Evolutionary conservation across 2,888 invertebrate species (phyloP), one percentile per base, ranked within the genome.

Genomic region (Ormyrus pomaceus): DNA sequence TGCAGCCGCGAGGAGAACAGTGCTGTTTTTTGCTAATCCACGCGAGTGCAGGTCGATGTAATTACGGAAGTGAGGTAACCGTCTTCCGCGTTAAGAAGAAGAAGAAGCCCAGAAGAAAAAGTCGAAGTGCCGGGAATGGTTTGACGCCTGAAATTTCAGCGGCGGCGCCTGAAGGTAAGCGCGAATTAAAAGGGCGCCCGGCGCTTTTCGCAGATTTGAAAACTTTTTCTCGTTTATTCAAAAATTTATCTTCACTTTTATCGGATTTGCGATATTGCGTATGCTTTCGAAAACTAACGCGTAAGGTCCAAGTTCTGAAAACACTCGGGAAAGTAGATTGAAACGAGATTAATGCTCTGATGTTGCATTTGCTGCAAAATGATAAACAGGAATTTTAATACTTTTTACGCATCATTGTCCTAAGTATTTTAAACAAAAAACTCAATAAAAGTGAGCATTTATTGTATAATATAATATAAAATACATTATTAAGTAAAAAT

Each of bases 111-210:
- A 13, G 62, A 51, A 51, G 45, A 10, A 19, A 56, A 19, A 70
- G 34, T 51, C 68, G 34, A 69, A 58, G 62, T 19, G 50, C 9
- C 51, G 45, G 66, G 50, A 62, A 79, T 79, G 74, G 58, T 79
- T 70, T 69, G 69, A 79, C 34, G 71, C 53, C 66, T 59, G 45
- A 65, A 51, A 74, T 74, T 74, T 69, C 64, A 74, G 46, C 79
- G 69, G 70, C 62, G 66, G 62, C 59, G 58, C 64, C 45, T 51
- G 6, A 13, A 74, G 64, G 79, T 79, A 65, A 79, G 74, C 34
- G 34, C 34, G 34, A 34, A 34, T 72, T 50, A 19, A 68, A 65
- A 73, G 55, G 61, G 19, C 6, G 34, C 19, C 53, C 56, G 11
- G 8, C 56, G 13, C n/a, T 34, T 0, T 34, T 34, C 34, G 34